These are phyloP conservation scores for Elachura formosa DNA, from an alignment of 2,113 vertebrate genomes.

Conservation along the genomic window DNA sequence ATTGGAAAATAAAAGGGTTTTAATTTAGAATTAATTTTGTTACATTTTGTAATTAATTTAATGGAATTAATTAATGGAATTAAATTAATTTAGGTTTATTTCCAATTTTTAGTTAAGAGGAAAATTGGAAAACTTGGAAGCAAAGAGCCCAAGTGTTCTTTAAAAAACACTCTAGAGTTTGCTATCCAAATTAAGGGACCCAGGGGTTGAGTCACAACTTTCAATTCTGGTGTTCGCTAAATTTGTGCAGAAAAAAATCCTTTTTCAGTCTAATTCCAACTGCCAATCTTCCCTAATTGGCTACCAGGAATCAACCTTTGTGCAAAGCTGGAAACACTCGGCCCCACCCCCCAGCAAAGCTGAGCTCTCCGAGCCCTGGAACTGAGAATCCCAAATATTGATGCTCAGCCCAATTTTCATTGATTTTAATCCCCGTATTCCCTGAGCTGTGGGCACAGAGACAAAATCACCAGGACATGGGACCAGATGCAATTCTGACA, in stretches of 20 bases:
- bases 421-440: background rate
- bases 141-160: background rate
- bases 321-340: fast-evolving
- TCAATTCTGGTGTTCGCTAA: background rate
- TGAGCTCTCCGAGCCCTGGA: background rate
- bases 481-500: fast-evolving
- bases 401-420: background rate
- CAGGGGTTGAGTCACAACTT: background rate
- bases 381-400: background rate
- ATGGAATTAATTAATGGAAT: background rate
- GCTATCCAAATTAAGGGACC: background rate
- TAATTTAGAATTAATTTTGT: background rate
- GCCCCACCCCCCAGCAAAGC: background rate
- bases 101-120: background rate
- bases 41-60: background rate
- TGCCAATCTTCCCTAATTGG: background rate
- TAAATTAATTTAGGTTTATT: no score
- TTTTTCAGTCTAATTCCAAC: background rate
- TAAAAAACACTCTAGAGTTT: background rate
- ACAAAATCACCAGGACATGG: fast-evolving
- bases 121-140: background rate
- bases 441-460: background rate
- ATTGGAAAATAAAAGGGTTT: background rate
- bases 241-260: background rate
- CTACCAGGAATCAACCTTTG: background rate